Conservation (phyloP, 2,797 vertebrate genomes). For the Sebastes minor region DNA sequence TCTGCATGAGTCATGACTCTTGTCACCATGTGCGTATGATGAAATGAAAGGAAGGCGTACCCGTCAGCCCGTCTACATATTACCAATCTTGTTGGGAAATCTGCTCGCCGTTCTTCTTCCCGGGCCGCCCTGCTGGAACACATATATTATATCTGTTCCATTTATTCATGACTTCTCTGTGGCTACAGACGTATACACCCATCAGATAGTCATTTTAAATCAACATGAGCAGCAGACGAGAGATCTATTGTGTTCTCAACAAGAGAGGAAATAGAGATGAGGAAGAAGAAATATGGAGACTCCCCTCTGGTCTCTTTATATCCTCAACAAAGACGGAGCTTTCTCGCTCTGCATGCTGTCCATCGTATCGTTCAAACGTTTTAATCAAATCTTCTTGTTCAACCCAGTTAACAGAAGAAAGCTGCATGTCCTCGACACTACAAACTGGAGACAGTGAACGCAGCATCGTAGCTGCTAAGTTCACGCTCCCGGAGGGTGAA, state of each 20-base stretch:
- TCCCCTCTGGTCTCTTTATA: neutral
- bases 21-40: neutral
- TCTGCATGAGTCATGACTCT: constrained; percentile 12
- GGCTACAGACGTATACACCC: constrained; percentile 15
- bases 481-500: too few species aligned
- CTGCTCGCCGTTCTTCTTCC: neutral
- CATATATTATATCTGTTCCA: constrained; percentile 27
- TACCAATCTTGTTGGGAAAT: constrained; percentile 13
- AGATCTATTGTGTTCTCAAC: neutral
- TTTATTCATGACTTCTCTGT: constrained; percentile 39
- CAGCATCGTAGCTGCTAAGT: too few species aligned
- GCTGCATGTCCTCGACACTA: too few species aligned
- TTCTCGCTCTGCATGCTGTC: neutral
- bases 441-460: too few species aligned
- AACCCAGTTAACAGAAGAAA: too few species aligned
- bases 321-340: neutral
- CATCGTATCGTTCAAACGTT: neutral
- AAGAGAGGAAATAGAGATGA: neutral
- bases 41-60: neutral
- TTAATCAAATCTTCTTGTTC: neutral
- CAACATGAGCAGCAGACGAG: neutral
- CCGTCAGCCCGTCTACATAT: constrained; percentile 1
- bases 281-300: neutral
- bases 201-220: constrained; percentile 29
- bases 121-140: neutral